These are phyloP conservation scores for Urosaurus nigricauda DNA, from an alignment of 2,797 vertebrate genomes.

Conservation along the genomic window DNA sequence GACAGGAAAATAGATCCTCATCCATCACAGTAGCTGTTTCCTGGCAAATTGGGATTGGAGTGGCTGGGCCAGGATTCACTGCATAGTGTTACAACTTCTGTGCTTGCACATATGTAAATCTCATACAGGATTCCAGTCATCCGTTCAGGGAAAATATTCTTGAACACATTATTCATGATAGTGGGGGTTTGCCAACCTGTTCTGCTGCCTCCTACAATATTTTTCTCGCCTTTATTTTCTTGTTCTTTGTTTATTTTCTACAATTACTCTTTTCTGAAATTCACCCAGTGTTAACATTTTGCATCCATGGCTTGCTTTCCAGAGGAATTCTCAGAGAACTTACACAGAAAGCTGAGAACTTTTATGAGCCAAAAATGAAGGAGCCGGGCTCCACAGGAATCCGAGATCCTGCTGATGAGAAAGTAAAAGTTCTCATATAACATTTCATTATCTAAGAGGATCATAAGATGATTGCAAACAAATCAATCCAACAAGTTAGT, in stretches of 20 bases:
- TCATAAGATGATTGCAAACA: not conserved
- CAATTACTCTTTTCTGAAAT: not conserved
- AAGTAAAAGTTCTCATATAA: not conserved
- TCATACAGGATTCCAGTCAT: too few relatives aligned
- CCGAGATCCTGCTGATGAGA: constrained; percentile 4
- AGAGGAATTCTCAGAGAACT: not conserved
- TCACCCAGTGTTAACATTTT: not conserved
- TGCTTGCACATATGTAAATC: too few relatives aligned
- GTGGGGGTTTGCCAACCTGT: too few relatives aligned
- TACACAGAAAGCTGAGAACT: not conserved
- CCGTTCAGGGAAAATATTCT: not conserved
- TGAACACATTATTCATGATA: not conserved
- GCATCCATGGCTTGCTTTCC: not conserved
- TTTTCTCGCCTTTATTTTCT: not conserved
- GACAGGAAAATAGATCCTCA: too few relatives aligned
- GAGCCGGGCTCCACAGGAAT: not conserved
- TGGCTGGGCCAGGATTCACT: too few relatives aligned
- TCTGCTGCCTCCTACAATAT: not conserved
- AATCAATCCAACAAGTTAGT: not conserved
- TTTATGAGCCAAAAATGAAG: not conserved
- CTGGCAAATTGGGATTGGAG: too few relatives aligned
- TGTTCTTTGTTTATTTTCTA: not conserved
- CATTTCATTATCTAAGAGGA: not conserved
- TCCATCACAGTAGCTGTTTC: too few relatives aligned
- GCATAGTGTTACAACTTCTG: too few relatives aligned